Conservation (phyloP, 2,797 vertebrate species). For the Chelidonichthys spinosus region DNA sequence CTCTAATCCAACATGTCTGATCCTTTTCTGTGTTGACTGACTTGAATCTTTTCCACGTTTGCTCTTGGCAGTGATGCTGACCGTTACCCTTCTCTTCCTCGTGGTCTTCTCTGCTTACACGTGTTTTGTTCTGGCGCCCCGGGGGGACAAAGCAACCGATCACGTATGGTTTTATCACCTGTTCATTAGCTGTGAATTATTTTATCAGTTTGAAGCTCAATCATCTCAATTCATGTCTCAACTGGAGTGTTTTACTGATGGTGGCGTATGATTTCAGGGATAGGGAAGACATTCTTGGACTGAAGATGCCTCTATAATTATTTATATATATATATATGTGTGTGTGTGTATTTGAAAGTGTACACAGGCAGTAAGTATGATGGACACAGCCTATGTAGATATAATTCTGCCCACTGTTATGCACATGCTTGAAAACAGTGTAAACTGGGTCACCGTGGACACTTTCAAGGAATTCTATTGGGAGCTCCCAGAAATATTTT, state of each 20-base stretch:
- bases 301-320: no score
- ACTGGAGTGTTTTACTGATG: no score
- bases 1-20: neutral
- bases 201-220: no score
- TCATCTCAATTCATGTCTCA: no score
- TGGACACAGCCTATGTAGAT: neutral
- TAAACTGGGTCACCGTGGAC: no score
- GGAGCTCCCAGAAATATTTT: conserved; percentile 60
- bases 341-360: neutral
- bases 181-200: no score
- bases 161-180: no score
- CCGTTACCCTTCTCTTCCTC: neutral
- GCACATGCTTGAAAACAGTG: neutral
- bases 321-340: no score
- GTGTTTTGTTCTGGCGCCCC: conserved; percentile 78
- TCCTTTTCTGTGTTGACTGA: neutral
- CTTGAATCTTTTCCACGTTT: neutral
- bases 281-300: no score
- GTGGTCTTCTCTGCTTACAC: conserved; percentile 71
- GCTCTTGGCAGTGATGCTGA: neutral
- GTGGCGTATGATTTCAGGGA: no score
- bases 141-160: conserved; percentile 31
- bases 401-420: neutral
- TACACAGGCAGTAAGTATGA: neutral
- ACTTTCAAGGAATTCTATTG: conserved; percentile 31